These are phyloP conservation scores for Fringilla coelebs DNA, from an alignment of 2,797 vertebrate genomes.

Conservation along the genomic window DNA sequence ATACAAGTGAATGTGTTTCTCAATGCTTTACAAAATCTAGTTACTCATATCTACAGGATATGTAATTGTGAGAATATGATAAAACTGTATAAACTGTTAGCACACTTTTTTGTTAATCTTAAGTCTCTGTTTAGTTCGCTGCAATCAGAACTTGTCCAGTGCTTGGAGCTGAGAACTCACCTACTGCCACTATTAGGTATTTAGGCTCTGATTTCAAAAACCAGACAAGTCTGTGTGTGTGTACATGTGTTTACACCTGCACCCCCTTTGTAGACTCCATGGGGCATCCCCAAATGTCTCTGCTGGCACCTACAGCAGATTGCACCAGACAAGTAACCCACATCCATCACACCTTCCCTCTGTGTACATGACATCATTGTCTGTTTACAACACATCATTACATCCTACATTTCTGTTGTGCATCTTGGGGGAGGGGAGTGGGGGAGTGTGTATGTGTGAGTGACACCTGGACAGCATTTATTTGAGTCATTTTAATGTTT, in stretches of 20 bases:
- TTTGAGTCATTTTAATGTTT: background rate
- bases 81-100: background rate
- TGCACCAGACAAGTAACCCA: background rate
- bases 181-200: background rate
- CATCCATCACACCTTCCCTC: background rate
- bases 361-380: background rate
- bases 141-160: background rate
- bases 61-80: background rate
- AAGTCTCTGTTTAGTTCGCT: background rate
- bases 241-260: background rate
- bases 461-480: background rate
- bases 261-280: background rate
- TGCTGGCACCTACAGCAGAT: background rate
- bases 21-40: background rate
- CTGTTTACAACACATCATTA: background rate
- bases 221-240: accelerated
- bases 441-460: background rate
- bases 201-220: background rate
- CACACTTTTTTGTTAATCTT: background rate
- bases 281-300: background rate
- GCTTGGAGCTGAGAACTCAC: background rate
- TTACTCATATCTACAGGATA: background rate
- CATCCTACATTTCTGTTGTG: background rate
- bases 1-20: background rate
- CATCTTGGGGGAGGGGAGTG: background rate